Base-by-base conservation (phyloP, 1,140 invertebrate genomes). In the Homarus americanus region DNA sequence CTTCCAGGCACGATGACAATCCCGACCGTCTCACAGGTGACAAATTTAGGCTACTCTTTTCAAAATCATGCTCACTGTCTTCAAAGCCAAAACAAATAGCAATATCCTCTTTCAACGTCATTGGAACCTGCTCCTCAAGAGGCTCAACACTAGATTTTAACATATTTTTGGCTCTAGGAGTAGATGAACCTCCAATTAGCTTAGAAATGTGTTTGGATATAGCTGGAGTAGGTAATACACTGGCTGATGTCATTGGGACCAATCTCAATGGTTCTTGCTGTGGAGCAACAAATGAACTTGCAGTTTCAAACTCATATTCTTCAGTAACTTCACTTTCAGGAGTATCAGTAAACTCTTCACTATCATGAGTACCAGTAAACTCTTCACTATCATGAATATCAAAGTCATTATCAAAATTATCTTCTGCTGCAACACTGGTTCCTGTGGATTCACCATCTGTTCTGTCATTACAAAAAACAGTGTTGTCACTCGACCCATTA, bases 81-180 rank as follows among this genome's bases (percentile, higher is more conserved):
- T 79, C 75, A 80, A 88, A 88, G 34, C 86, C 86, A 88, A 88
- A 88, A 44, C 86, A 88, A 1, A 44, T 28, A 34, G 53, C 76
- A 72, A 88, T 80, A 44, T 80, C 78, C 12, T 79, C 86, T 34
- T 66, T 72, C 20, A 44, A 36, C 44, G 24, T 72, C 40, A 9
- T 44, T 78, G 86, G 36, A 36, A n/a, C n/a, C 53, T 75, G n/a
- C 32, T 66, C 32, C 24, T 36, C 69, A 15, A 24, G 32, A 15
- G 58, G 32, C 38, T 69, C 76, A 34, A 34, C 12, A 32, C 10
- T 32, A 66, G 82, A 41, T 12, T 12, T 20, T 12, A 4, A 82
- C 5, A 17, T 41, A 49, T 72, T 88, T 82, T 82, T 78, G 20
- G 34, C 49, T 38, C 86, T 88, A 72, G 86, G 86, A 41, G 86